Conservation (phyloP, 2,888 invertebrate genomes). For the Calameuta idolon region DNA sequence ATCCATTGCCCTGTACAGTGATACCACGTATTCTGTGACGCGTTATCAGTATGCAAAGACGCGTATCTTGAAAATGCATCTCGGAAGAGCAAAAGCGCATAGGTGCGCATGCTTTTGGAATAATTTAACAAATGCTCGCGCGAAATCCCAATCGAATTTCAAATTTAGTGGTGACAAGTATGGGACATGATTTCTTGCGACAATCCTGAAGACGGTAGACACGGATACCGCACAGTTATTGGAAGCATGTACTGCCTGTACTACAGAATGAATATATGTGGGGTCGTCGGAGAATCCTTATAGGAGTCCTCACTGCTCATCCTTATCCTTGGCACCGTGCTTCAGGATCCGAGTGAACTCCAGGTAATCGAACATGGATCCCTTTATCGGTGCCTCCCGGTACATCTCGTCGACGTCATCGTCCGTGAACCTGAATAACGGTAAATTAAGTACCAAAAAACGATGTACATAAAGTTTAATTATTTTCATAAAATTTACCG, state of each 20-base stretch:
- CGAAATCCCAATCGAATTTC: not conserved
- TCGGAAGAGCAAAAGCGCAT: not conserved
- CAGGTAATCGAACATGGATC: slow-evolving; percentile 94
- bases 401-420: slow-evolving; percentile 99
- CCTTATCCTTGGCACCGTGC: slow-evolving; percentile 98
- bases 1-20: not conserved
- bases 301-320: slow-evolving; percentile 78
- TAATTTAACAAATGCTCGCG: not conserved
- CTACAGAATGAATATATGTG: slow-evolving; percentile 6
- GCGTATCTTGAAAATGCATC: not conserved
- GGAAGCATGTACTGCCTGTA: slow-evolving; percentile 2
- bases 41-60: not conserved
- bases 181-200: not conserved
- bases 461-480: not conserved
- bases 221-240: not conserved
- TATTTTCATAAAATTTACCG: slow-evolving; percentile 69
- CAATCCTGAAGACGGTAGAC: not conserved
- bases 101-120: not conserved
- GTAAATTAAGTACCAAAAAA: slow-evolving; percentile 1
- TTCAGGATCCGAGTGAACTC: slow-evolving; percentile 99
- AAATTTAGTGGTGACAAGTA: not conserved
- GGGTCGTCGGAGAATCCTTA: not conserved
- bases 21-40: not conserved
- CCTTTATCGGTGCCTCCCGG: slow-evolving; percentile 97
- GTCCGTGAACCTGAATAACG: slow-evolving; percentile 76